These are phyloP conservation scores for Brachionus manjavacas DNA, from an alignment of 1,140 invertebrate genomes.

Conservation along the genomic window DNA sequence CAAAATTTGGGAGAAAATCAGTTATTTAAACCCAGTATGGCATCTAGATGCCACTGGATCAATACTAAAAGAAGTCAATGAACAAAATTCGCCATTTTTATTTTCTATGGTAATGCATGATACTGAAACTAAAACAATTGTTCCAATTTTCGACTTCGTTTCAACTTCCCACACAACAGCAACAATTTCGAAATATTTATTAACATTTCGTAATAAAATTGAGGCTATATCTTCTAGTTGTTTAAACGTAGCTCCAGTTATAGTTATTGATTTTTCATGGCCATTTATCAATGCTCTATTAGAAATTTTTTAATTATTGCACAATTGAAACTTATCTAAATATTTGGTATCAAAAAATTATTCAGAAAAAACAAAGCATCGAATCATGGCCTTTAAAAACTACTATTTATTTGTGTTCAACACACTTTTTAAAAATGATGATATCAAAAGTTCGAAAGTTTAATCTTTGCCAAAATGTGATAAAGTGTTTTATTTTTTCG, in stretches of 20 bases:
- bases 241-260: not conserved
- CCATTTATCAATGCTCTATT: not conserved
- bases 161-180: not conserved
- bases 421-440: slow-evolving; percentile 9
- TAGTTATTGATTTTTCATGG: slow-evolving; percentile 17
- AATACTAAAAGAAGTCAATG: not conserved
- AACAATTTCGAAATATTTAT: slow-evolving; percentile 3
- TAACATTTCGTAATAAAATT: not conserved
- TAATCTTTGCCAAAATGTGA: not conserved
- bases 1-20: not conserved
- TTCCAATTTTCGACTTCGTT: slow-evolving; percentile 26
- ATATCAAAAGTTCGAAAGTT: not conserved
- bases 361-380: not conserved
- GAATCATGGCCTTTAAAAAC: not conserved
- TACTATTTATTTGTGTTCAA: slow-evolving; percentile 22
- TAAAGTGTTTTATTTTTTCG: not conserved
- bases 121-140: not conserved
- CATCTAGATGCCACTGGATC: slow-evolving; percentile 19
- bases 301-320: not conserved
- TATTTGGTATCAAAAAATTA: not conserved
- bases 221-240: not conserved
- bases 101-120: slow-evolving; percentile 3
- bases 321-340: not conserved
- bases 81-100: slow-evolving; percentile 8
- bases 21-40: not conserved